Base-by-base conservation (phyloP, 2,888 invertebrate species). In the Erynnis tages region DNA sequence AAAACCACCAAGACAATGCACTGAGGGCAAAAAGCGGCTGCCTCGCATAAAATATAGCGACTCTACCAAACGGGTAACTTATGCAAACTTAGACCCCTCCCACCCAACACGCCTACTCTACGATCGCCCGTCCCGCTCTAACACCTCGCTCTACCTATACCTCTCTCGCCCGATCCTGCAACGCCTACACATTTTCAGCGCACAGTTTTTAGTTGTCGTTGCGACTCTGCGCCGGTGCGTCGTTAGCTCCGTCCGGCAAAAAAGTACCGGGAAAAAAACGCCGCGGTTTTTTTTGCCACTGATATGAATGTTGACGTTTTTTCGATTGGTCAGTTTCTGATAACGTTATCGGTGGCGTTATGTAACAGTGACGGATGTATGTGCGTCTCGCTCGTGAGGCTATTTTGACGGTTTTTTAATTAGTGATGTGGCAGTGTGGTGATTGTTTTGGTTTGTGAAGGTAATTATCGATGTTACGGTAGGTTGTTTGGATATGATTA, bases 1-100 rank as follows among this genome's bases (percentile, higher is more conserved):
- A 71, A 76, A 80, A 85, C 82, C 77, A 60, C 56, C 58, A 70
- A 85, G 85, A 86, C 87, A 85, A 84, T 87, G 85, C 84, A 82
- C 79, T 69, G 62, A 35, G 5, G 38, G 70, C 82, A 87, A 87
- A 87, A 84, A 80, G 59, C 58, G 25, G 59, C 56, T 60, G 65
- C 63, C 68, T 66, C 63, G 68, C 69, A 77, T 80, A 82, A 83
- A 77, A 79, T 79, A 86, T 79, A 62, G 66, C 62, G 55, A 62
- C 61, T 32, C 16, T 23, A 37, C 13, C 19, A 34, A 46, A 61
- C 61, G 58, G 56, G 55, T 54, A 69, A 73, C 71, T 83, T 82
- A 83, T 81, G 84, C 82, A 75, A 85, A 85, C 79, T 79, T 77
- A 74, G 54, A 66, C 82, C 79, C 71, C 83, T 65, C 81, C 88